Percentiles rank a stretch among this genome's conserved stretches.
phyloP scores from a whole-genome alignment of 2,888 invertebrate genomes.

The Ectemnius lituratus region DNA sequence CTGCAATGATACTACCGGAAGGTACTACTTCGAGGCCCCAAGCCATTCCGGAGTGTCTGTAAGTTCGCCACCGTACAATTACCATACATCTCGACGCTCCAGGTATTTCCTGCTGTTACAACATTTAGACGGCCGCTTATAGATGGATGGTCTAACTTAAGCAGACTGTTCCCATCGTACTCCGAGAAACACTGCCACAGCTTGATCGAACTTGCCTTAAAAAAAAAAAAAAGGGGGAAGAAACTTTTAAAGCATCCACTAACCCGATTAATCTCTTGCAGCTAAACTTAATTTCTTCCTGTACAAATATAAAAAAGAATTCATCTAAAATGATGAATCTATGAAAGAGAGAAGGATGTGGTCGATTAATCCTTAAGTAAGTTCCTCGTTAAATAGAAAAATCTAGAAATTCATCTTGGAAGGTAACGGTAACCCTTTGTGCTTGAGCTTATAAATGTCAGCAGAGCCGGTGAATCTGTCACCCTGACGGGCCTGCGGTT shows the following conservation, averaged over 20 bases:
- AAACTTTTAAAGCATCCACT: too few relatives aligned
- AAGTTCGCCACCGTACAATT: constrained; percentile 74
- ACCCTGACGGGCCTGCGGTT: constrained; percentile 72
- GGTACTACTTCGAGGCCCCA: constrained; percentile 69
- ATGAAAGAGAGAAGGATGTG: neutral
- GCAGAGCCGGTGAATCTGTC: constrained; percentile 73
- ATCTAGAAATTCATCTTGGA: constrained; percentile 39
- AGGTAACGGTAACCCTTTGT: constrained; percentile 37
- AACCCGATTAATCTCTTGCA: neutral
- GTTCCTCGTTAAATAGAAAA: constrained; percentile 47
- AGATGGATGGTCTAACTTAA: constrained; percentile 65
- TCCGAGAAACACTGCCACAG: constrained; percentile 40
- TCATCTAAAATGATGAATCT: neutral
- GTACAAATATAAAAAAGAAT: neutral
- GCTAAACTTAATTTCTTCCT: neutral
- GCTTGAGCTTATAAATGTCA: constrained; percentile 72
- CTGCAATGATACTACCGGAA: constrained; percentile 69
- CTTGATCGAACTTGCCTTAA: neutral
- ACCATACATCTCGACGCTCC: constrained; percentile 69
- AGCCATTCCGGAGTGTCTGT: constrained; percentile 69
- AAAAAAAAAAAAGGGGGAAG: too few relatives aligned
- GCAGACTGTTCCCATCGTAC: constrained; percentile 47
- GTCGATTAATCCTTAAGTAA: constrained; percentile 26
- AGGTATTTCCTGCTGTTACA: constrained; percentile 63
- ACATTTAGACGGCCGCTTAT: constrained; percentile 67